Base-by-base conservation (phyloP, 2,113 vertebrate genomes). In the Muscicapa adusta region DNA sequence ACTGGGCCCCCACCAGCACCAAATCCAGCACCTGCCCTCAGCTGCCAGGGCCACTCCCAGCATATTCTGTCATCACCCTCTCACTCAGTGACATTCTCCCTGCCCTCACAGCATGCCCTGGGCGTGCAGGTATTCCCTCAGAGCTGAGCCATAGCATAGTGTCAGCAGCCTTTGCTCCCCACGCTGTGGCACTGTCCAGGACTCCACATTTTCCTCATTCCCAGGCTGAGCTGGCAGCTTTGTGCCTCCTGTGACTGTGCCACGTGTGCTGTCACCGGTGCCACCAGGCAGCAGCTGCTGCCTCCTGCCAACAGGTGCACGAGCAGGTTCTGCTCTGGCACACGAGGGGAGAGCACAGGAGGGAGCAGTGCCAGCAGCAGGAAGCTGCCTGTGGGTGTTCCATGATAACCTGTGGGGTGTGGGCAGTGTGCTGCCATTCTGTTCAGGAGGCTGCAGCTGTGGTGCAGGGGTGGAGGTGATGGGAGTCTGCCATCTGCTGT, bases 181-280 rank as follows among this genome's bases (percentile, higher is more conserved):
- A 18, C 0, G 1, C 4, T 0, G 0, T 9, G 34, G 29, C 74
- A 20, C 53, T 60, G 14, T 3, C 57, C 76, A 48, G 57, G 66
- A 40, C 4, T 0, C 18, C 1, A 2, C 34, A 5, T 33, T 67
- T 76, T 68, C 75, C 75, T 88, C 24, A 5, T 48, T 93, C 16
- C n/a, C 4, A 5, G 43, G 62, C 91, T 78, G 81, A 89, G 85
- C 85, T 88, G 95, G 92, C 92, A 85, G 90, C 87, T 48, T 19
- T n/a, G 54, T 70, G 43, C 74, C 85, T 76, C 43, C 73, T 8
- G 34, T 26, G 28, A 40, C 79, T 2, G 9, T 36, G 58, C 62
- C 85, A 26, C 3, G 6, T 17, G 60, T 51, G 82, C 77, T 20
- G 2, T 6, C 65, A 6, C 70, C 7, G 5, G 57, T 51, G 23